phyloP scores from a whole-genome alignment of 2,797 vertebrate genomes.

The Pampus argenteus region DNA sequence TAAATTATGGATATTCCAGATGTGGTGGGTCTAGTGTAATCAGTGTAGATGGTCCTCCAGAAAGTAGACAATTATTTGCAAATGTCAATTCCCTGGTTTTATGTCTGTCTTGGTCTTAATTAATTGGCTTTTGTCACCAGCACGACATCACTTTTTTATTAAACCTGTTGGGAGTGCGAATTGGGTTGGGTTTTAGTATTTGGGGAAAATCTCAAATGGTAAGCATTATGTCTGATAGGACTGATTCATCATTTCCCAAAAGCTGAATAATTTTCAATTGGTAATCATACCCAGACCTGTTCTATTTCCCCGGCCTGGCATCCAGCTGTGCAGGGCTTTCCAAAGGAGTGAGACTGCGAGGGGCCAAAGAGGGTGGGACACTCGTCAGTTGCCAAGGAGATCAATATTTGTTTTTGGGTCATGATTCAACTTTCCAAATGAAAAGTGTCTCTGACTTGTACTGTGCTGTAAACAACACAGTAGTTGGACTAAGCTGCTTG shows the following conservation, averaged over 20 bases:
- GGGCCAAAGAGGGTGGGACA: constrained; percentile 43
- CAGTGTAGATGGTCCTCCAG: constrained; percentile 31
- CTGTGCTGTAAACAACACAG: constrained; percentile 40
- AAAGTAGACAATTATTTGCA: not conserved
- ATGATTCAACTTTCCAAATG: constrained; percentile 47
- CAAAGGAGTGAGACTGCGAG: constrained; percentile 30
- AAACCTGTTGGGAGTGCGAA: constrained; percentile 8
- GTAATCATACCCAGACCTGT: constrained; percentile 53
- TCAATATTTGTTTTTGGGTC: constrained; percentile 64
- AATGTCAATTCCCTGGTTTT: not conserved
- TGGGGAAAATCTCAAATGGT: constrained; percentile 33
- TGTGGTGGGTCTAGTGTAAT: constrained; percentile 31
- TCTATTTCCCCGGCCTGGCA: constrained; percentile 27
- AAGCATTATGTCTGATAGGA: constrained; percentile 36
- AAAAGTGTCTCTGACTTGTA: constrained; percentile 35
- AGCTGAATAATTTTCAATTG: constrained; percentile 41
- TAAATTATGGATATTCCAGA: not conserved
- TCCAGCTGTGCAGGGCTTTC: constrained; percentile 12
- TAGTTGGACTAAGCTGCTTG: constrained; percentile 24
- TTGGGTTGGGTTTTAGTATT: constrained; percentile 15
- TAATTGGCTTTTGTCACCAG: not conserved
- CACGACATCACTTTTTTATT: constrained; percentile 26
- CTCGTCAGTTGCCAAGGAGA: constrained; percentile 58
- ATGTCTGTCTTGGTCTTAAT: constrained; percentile 9
- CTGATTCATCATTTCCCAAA: constrained; percentile 44